Base-by-base conservation (phyloP, 2,113 vertebrate species). In the Aphyosemion australe region DNA sequence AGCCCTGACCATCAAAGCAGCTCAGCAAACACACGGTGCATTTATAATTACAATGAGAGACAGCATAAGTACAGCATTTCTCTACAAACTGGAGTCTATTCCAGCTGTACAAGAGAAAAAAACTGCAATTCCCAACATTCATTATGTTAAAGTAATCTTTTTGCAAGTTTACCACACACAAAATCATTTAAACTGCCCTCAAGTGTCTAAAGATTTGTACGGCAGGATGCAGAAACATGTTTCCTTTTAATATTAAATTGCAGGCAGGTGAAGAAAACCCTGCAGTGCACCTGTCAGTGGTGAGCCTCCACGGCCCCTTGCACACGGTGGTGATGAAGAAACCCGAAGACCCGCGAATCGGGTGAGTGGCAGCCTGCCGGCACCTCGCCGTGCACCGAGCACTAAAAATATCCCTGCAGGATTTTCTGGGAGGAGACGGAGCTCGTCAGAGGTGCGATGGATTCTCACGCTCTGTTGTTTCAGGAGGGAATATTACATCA, bases 221-320 rank as follows among this genome's bases (percentile, higher is more conserved):
- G 3, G 5, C 26, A 26, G 26, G 26, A 26, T 26, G 26, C 26
- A 26, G 26, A 26, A 26, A 26, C 26, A 2, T 26, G 26, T 26
- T 26, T 26, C 5, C 3, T 26, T 26, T 26, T 26, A 26, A 26
- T 34, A 34, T 79, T 55, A 53, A 18, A 48, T 83, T 65, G 61
- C 66, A 99, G 97, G 96, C 93, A 14, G 97, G 96, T 5, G 94
- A 93, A 70, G 95, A 97, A 78, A 99, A 98, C 84, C 97, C 97
- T 66, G 92, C 88, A 1, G 93, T 98, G 68, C 94, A 94, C 68
- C 88, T 99, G 79, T 97, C 95, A 1, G 95, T 98, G 67, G 96
- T 96, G 52, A 95, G 95, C 80, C 87, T 99, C 70, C 97, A 96
- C 0, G 97, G 97, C 7, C 97, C 96, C 39, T 91, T 95, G 31